phyloP scores from a whole-genome alignment of 1,140 invertebrate genomes.

The Lineus longissimus region DNA sequence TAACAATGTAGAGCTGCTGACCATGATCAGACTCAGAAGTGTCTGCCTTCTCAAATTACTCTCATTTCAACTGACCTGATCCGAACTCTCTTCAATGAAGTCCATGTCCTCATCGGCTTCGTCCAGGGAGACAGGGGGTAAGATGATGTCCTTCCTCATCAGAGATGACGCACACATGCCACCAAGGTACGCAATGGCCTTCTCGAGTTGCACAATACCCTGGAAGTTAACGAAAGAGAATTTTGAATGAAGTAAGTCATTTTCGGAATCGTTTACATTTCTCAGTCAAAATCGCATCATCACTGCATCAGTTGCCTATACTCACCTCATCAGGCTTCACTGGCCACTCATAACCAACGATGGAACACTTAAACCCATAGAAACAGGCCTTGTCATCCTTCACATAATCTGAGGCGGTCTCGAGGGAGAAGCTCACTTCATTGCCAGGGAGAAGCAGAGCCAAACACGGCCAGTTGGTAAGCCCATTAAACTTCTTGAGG shows the following conservation, averaged over 20 bases:
- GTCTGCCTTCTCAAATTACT: no score
- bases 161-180: constrained; percentile 85
- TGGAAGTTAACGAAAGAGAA: constrained; percentile 26
- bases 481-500: constrained; percentile 66
- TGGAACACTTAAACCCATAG: constrained; percentile 88
- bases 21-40: no score
- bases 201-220: constrained; percentile 74
- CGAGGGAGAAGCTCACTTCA: constrained; percentile 88
- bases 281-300: not conserved
- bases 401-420: constrained; percentile 92
- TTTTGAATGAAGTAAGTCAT: not conserved
- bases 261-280: no score
- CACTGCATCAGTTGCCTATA: constrained; percentile 12
- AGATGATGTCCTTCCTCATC: constrained; percentile 77
- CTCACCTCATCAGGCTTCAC: constrained; percentile 55
- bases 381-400: constrained; percentile 80
- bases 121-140: constrained; percentile 61
- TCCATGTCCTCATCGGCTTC: constrained; percentile 4
- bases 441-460: constrained; percentile 84
- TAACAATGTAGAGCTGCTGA: no score
- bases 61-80: not conserved
- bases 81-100: not conserved
- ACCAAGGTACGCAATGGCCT: constrained; percentile 84
- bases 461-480: constrained; percentile 80
- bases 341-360: constrained; percentile 87